phyloP scores from a whole-genome alignment of 2,797 vertebrate species.

The Gambelia wislizenii region DNA sequence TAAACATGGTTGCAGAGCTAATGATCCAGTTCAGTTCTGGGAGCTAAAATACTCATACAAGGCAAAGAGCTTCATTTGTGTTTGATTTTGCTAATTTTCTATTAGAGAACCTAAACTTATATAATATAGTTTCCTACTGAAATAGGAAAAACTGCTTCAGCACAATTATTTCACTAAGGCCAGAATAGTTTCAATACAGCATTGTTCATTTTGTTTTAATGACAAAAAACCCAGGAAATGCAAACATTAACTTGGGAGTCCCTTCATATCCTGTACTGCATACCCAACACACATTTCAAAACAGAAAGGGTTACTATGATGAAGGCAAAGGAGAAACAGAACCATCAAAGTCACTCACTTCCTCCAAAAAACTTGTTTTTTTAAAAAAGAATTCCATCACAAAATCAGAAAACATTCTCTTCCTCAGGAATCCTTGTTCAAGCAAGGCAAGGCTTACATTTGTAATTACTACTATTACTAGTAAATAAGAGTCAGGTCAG shows the following conservation, averaged over 20 bases:
- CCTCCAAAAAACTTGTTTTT: background rate
- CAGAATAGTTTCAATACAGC: constrained; percentile 7
- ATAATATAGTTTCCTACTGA: constrained; percentile 6
- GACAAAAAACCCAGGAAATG: constrained; percentile 26
- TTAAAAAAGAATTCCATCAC: background rate
- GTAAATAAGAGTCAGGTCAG: background rate
- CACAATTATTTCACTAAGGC: constrained; percentile 1
- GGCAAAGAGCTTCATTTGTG: constrained; percentile 1
- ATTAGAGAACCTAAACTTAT: background rate
- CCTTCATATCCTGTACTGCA: constrained; percentile 31
- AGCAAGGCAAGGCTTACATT: background rate
- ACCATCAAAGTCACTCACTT: background rate
- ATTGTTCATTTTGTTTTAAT: constrained; percentile 29
- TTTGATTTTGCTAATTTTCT: constrained; percentile 31
- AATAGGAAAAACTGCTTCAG: constrained; percentile 10
- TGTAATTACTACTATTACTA: background rate
- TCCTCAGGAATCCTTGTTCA: background rate
- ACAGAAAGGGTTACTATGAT: constrained; percentile 9
- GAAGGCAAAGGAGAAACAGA: background rate
- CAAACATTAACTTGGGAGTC: constrained; percentile 31
- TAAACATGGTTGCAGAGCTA: constrained; percentile 24
- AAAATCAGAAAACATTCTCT: background rate
- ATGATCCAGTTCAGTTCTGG: constrained; percentile 17
- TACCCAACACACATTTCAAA: constrained; percentile 9
- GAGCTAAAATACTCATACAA: constrained; percentile 8